A percentile compares a stretch with the other conserved stretches of the same genome.
These are phyloP conservation scores for Eptesicus fuscus DNA, from an alignment of 2,113 vertebrate genomes.

Conservation along the genomic window DNA sequence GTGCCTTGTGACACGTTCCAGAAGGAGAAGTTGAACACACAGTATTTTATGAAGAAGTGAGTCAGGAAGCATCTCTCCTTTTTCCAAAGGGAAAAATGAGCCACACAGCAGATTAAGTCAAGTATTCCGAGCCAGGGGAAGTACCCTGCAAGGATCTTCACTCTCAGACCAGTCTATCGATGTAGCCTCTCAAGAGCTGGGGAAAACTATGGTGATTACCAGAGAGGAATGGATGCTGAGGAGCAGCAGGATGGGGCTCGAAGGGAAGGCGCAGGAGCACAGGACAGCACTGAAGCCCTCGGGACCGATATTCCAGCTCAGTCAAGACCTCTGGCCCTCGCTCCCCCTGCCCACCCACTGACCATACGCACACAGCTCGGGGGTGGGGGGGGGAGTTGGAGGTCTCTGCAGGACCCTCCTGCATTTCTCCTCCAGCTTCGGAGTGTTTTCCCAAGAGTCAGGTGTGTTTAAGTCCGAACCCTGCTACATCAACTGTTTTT, in stretches of 20 bases:
- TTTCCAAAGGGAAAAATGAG: slow-evolving; percentile 21
- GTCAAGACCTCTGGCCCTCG: neutral
- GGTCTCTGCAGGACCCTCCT: no score
- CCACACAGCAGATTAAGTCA: neutral
- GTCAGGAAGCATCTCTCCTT: neutral
- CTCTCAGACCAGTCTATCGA: neutral
- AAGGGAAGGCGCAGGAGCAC: no score
- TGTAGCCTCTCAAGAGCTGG: neutral
- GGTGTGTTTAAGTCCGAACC: neutral
- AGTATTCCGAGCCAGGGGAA: neutral
- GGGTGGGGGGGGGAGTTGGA: no score
- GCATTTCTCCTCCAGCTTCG: neutral
- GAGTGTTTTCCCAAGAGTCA: neutral
- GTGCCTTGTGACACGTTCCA: neutral
- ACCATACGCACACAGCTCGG: accelerated
- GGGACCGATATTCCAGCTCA: accelerated
- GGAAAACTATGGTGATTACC: neutral
- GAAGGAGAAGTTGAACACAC: neutral
- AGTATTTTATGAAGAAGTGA: neutral
- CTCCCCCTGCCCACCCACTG: neutral
- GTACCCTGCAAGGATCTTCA: neutral
- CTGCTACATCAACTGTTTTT: neutral
- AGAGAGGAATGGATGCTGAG: neutral
- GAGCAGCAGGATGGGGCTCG: neutral
- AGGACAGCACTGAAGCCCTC: accelerated